Conservation (phyloP, 2,113 vertebrate genomes). For the Cyanistes caeruleus region DNA sequence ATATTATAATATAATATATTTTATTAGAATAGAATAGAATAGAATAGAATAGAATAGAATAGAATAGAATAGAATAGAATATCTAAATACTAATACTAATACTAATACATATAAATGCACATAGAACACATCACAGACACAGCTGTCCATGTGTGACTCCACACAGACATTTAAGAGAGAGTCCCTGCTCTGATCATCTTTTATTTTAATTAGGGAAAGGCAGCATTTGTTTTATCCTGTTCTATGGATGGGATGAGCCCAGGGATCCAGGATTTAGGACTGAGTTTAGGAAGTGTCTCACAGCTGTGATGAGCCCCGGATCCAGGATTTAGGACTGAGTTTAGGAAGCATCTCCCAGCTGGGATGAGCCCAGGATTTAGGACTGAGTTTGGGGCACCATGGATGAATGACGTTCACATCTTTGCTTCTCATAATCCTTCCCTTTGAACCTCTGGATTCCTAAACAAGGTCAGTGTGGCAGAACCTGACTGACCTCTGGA, state of each 20-base stretch:
- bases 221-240: not conserved
- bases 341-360: not conserved
- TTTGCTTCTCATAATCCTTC: not conserved
- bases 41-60: no score
- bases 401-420: not conserved
- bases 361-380: not conserved
- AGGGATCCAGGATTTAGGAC: not conserved
- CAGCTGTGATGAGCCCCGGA: not conserved
- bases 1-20: no score
- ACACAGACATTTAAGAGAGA: not conserved
- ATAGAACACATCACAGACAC: rapidly evolving
- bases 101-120: not conserved
- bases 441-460: not conserved
- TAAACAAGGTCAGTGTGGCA: not conserved
- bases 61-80: no score
- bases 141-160: not conserved
- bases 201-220: not conserved
- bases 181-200: not conserved
- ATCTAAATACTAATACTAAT: no score
- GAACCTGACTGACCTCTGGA: not conserved
- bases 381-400: not conserved
- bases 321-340: not conserved
- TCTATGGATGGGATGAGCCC: not conserved
- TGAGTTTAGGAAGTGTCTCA: not conserved
- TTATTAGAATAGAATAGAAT: no score